Evolutionary conservation across 2,113 vertebrate species (phyloP), one percentile per base, ranked within the genome.

Genomic region (Elgaria multicarinata): DNA sequence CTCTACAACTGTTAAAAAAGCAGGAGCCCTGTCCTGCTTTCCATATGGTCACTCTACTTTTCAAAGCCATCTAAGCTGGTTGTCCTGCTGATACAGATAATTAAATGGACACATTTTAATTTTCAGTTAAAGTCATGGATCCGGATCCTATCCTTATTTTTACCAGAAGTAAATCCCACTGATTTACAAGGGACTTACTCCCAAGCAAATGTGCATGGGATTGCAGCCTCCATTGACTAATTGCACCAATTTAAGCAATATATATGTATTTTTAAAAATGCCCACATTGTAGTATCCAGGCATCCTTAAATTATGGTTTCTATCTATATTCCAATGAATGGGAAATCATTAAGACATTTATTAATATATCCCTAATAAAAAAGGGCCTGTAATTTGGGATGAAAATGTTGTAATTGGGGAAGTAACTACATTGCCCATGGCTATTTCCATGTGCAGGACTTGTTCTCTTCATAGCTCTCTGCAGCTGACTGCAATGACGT

Each of bases 401-500:
- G 26, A 82, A 42, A 81, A 72, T 42, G 39, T 91, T 95, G 92
- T 72, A 64, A 33, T 91, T 80, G 0, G 0, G 71, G 87, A 83
- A 87, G n/a, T 0, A 0, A 42, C 81, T 77, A 90, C 89, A 31
- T 67, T 85, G 81, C 91, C 4, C 36, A 9, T 53, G 87, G 89
- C 86, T 90, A 66, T 50, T 95, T 82, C 24, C 1, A 50, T 92
- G 86, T 89, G 89, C 81, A 87, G 82, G 92, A 88, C 92, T 88
- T 83, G 28, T 77, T 24, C 86, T 92, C 94, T 92, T 90, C 92
- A 77, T 76, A 85, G 92, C 87, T 90, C 71, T 92, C 94, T 85
- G 90, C 94, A 94, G 88, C 91, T 89, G 79, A 84, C 66, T 87
- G 88, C 90, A 86, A 90, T 92, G 94, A 95, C 92, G 87, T 94